Percentiles rank a stretch among this genome's conserved stretches.
Evolutionary conservation across 2,113 vertebrate genomes (phyloP).

Genomic region (Calyptomena viridis): DNA sequence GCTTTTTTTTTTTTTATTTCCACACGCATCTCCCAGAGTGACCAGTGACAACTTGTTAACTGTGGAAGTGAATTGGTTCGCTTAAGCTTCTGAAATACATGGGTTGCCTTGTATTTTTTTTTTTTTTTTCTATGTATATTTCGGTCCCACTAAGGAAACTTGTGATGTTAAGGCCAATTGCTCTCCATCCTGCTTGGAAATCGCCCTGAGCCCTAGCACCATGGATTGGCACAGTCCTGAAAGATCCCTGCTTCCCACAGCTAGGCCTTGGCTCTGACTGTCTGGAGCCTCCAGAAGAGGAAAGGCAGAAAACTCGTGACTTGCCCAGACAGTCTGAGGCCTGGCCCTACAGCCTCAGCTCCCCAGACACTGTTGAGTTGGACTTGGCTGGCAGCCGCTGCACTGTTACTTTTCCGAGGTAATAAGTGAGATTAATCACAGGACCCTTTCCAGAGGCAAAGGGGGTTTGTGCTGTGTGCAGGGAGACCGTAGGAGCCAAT

Average conservation of each 20-base stretch:
- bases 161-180: constrained; percentile 23
- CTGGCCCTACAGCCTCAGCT: constrained; percentile 68
- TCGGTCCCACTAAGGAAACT: not conserved
- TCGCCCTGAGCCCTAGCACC: constrained; percentile 32
- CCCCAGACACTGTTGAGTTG: constrained; percentile 73
- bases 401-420: constrained; percentile 74
- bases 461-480: constrained; percentile 45
- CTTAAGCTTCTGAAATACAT: not conserved
- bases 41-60: not conserved
- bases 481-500: constrained; percentile 51
- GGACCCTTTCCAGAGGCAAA: constrained; percentile 69
- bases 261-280: constrained; percentile 66
- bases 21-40: not conserved
- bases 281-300: constrained; percentile 67
- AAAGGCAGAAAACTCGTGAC: constrained; percentile 70
- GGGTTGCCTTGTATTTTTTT: not conserved
- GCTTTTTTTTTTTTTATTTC: not conserved
- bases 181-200: constrained; percentile 51
- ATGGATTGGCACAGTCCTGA: constrained; percentile 4
- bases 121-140: not conserved
- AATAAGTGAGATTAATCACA: constrained; percentile 77
- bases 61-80: not conserved
- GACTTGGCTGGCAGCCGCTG: constrained; percentile 71
- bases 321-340: constrained; percentile 79
- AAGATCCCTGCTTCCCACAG: constrained; percentile 70